Conservation (phyloP, 2,797 vertebrate species). For the Anguilla anguilla region DNA sequence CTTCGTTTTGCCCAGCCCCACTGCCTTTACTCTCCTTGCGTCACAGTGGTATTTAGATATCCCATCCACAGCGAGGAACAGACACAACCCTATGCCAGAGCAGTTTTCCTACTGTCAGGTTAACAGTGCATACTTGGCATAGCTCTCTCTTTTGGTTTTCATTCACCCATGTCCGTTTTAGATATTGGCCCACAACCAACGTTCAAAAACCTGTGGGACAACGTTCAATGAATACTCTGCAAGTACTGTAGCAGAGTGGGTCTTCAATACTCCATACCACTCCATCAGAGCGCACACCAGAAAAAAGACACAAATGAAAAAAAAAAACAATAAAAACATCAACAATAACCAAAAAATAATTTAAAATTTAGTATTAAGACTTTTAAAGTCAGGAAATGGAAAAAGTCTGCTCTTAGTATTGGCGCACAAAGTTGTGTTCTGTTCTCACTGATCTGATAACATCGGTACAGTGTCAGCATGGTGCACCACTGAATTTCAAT, state of each 20-base stretch:
- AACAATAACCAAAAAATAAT: background rate
- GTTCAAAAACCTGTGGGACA: background rate
- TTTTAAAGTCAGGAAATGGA: background rate
- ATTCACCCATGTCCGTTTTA: background rate
- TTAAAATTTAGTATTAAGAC: background rate
- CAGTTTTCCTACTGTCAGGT: background rate
- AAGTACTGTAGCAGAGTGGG: background rate
- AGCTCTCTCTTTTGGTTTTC: background rate
- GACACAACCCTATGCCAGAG: background rate
- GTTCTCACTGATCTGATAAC: slow-evolving; percentile 37
- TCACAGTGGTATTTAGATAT: background rate
- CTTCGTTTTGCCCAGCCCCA: background rate
- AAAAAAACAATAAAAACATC: background rate
- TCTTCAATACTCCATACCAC: no score
- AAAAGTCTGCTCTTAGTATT: background rate
- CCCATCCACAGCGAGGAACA: background rate
- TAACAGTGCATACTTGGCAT: background rate
- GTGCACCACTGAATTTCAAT: slow-evolving; percentile 51
- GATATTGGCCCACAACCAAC: background rate
- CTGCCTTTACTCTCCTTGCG: background rate
- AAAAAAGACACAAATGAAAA: no score
- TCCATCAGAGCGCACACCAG: no score
- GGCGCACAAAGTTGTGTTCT: slow-evolving; percentile 44
- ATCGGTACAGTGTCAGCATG: slow-evolving; percentile 42
- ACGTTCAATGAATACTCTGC: background rate